Base-by-base conservation (phyloP, 2,113 vertebrate genomes). In the Pantherophis guttatus region DNA sequence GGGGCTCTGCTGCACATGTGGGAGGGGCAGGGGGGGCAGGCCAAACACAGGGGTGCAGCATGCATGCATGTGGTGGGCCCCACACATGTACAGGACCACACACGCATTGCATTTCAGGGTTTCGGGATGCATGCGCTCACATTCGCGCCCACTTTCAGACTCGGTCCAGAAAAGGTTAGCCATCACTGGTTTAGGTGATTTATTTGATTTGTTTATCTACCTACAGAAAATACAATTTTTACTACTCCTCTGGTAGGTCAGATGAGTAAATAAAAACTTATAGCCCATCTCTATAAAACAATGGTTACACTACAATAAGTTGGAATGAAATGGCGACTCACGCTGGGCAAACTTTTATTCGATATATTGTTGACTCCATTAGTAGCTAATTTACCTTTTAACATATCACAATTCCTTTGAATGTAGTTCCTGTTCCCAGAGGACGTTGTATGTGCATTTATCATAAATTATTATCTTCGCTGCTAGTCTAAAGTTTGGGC, bases 191-290 rank as follows among this genome's bases (percentile, higher is more conserved):
- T 50, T 94, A 92, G 15, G 85, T 93, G 8, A 29, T 92, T 96
- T 95, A 92, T 93, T 95, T 48, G 86, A 92, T 94, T 96, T 94
- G 90, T 94, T 96, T 96, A 95, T 89, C 29, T 95, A 12, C 90
- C 70, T 91, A 55, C 48, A 50, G 48, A 94, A 97, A 96, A 96
- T 91, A 8, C 90, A 44, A 95, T 95, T 95, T 57, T 93, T 95
- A 94, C 91, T 94, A 90, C 12, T 95, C 52, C 44, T 48, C 70
- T 94, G 91, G 1, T 81, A 91, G 86, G 50, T 90, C 57, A 94
- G 87, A 95, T 93, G 57, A 97, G 94, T 95, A 93, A 39, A 93
- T 39, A 94, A 17, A n/a, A 94, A 93, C 93, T 94, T 95, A 92
- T 75, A 91, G 93, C 85, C 44, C 81, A 57, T 17, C 93, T 95